Percentiles rank a stretch among this genome's conserved stretches.
phyloP scores from a whole-genome alignment of 1,140 invertebrate genomes.

The Mamestra configurata region DNA sequence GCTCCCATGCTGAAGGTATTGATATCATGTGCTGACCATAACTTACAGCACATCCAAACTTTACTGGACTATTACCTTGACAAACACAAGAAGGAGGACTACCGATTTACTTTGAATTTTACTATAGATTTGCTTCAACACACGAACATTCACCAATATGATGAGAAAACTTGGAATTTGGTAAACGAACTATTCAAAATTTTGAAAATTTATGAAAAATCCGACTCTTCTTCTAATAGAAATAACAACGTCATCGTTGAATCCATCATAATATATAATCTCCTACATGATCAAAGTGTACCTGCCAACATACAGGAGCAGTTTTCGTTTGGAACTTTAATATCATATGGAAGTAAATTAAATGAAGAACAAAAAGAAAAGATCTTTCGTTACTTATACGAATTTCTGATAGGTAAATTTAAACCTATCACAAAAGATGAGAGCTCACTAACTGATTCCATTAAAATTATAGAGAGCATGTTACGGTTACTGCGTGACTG shows the following conservation, averaged over 20 bases:
- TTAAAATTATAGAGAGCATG: constrained; percentile 55
- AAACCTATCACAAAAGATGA: constrained; percentile 54
- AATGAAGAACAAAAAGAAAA: constrained; percentile 62
- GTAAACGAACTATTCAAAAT: constrained; percentile 66
- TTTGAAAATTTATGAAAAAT: constrained; percentile 61
- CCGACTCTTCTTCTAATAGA: not conserved
- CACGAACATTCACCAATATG: constrained; percentile 60
- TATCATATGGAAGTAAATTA: constrained; percentile 60
- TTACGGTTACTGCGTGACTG: constrained; percentile 69
- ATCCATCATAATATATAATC: constrained; percentile 67
- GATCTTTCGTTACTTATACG: constrained; percentile 70
- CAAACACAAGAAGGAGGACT: constrained; percentile 62
- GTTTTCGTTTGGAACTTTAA: constrained; percentile 68
- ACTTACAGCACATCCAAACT: constrained; percentile 58
- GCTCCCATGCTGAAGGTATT: constrained; percentile 64
- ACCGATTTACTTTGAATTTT: constrained; percentile 58
- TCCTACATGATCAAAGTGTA: constrained; percentile 60
- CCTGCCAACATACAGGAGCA: constrained; percentile 64
- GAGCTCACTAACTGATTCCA: constrained; percentile 55
- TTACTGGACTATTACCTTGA: constrained; percentile 69
- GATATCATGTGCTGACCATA: constrained; percentile 59
- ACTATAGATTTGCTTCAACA: constrained; percentile 59
- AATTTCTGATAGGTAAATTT: constrained; percentile 59
- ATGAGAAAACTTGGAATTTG: constrained; percentile 65
- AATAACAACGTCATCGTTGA: constrained; percentile 53